These are phyloP conservation scores for Orthonyx spaldingii DNA, from an alignment of 2,113 vertebrate genomes.

Conservation along the genomic window DNA sequence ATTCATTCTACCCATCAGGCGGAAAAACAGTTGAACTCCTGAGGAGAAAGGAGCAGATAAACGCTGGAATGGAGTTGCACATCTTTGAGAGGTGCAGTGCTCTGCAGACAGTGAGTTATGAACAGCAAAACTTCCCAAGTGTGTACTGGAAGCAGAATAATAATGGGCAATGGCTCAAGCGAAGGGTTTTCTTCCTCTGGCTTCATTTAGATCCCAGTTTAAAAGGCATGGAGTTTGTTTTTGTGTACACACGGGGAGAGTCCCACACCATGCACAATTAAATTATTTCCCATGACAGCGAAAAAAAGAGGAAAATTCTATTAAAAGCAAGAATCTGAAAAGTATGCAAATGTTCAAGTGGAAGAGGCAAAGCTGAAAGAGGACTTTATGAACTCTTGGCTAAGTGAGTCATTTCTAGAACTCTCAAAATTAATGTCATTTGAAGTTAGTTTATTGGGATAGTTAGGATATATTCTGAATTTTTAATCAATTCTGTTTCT, in stretches of 20 bases:
- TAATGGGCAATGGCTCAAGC: neutral
- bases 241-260: neutral
- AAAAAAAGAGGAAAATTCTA: neutral
- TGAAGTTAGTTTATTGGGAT: neutral
- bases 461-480: neutral
- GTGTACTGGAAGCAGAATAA: constrained; percentile 23
- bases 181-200: neutral
- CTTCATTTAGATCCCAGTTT: neutral
- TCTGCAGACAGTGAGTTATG: constrained; percentile 61
- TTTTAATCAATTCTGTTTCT: neutral
- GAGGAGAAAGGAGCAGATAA: constrained; percentile 81
- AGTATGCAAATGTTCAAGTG: neutral
- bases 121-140: constrained; percentile 47
- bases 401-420: neutral
- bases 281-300: neutral
- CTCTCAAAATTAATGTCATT: neutral
- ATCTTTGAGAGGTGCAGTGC: constrained; percentile 43
- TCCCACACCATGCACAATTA: neutral
- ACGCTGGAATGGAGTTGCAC: constrained; percentile 73
- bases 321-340: neutral
- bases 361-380: neutral
- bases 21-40: constrained; percentile 81
- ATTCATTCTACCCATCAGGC: constrained; percentile 87
- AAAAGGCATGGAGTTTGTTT: neutral
- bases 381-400: neutral